phyloP scores from a whole-genome alignment of 2,113 vertebrate species.

The Bos indicus region DNA sequence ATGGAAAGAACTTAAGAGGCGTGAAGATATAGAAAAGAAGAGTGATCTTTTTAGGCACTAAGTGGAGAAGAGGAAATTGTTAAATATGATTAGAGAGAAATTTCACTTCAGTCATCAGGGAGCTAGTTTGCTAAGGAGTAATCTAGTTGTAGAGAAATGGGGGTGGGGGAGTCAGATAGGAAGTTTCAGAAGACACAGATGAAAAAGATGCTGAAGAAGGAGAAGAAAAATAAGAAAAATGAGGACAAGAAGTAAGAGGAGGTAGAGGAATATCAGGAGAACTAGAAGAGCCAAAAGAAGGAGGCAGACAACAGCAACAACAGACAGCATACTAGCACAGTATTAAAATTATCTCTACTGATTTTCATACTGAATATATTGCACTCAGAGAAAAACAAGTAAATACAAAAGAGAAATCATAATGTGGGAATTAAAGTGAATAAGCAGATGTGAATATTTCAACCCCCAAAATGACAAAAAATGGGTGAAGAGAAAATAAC shows the following conservation, averaged over 20 bases:
- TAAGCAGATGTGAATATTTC: not conserved
- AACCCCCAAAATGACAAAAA: not conserved
- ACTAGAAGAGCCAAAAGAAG: not conserved
- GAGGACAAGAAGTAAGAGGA: not conserved
- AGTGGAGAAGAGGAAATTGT: not conserved
- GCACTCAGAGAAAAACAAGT: not conserved
- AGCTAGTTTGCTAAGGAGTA: not conserved
- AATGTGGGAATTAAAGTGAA: not conserved
- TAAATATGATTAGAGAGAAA: not conserved
- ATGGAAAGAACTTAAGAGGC: not conserved
- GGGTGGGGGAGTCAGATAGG: rapidly evolving
- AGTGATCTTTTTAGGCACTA: not conserved
- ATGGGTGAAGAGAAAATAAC: not conserved
- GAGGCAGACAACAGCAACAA: not conserved
- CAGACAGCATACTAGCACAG: too few species aligned
- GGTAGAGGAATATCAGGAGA: not conserved
- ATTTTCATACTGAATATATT: not conserved
- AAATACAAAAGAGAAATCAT: not conserved
- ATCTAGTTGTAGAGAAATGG: not conserved
- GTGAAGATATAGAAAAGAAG: not conserved
- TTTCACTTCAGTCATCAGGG: not conserved
- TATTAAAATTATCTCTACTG: not conserved
- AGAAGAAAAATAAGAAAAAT: not conserved
- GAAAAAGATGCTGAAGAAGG: not conserved
- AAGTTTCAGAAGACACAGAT: not conserved